Conservation (phyloP, 2,113 vertebrate species). For the Pseudorhombus dupliciocellatus region DNA sequence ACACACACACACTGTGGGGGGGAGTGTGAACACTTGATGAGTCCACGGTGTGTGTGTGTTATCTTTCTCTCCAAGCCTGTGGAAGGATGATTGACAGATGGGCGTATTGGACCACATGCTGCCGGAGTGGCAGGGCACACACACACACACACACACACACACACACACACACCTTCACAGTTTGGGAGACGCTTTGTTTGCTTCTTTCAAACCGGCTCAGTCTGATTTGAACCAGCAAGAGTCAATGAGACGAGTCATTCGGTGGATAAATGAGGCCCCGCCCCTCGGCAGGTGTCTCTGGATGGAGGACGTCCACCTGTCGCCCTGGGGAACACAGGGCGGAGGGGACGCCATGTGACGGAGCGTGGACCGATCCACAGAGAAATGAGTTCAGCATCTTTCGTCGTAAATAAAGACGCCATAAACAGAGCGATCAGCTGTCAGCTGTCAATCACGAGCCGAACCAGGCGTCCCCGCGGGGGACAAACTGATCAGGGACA, state of each 20-base stretch:
- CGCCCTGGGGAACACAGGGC: no score
- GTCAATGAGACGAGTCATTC: no score
- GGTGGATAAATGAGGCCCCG: background rate
- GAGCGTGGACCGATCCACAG: no score
- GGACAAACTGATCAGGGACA: background rate
- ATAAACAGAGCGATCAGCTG: no score
- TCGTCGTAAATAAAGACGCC: no score
- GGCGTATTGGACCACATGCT: slow-evolving; percentile 52
- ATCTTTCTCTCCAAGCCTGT: slow-evolving; percentile 60
- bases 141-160: slow-evolving; percentile 1
- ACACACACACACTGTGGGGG: background rate
- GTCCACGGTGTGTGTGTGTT: slow-evolving; percentile 26
- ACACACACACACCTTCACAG: slow-evolving; percentile 22
- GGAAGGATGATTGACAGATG: slow-evolving; percentile 72
- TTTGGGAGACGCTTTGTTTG: background rate
- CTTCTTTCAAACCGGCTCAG: background rate
- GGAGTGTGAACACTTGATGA: slow-evolving; percentile 8
- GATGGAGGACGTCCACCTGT: background rate
- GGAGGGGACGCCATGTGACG: no score
- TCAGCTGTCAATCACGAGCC: no score
- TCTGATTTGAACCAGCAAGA: background rate
- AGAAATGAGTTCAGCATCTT: no score
- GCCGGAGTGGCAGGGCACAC: slow-evolving; percentile 17
- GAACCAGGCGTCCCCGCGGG: no score
- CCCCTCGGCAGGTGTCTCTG: background rate